Evolutionary conservation across 2,797 vertebrate genomes (phyloP).

Genomic region (Pelodytes ibericus): DNA sequence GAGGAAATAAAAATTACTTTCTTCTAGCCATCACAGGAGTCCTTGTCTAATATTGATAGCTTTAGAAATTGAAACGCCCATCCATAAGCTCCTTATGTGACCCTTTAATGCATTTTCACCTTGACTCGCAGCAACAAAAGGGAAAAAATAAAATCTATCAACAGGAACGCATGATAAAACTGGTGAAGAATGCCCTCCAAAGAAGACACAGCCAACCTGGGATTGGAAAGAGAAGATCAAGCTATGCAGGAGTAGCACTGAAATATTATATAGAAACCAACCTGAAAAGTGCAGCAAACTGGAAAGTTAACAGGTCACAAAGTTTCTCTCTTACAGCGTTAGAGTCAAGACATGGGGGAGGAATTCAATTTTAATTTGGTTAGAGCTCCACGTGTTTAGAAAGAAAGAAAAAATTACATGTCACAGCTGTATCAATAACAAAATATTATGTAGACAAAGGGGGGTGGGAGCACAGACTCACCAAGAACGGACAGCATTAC

Average conservation of each 20-base stretch:
- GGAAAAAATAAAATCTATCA: conserved; percentile 17
- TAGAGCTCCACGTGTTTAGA: no score
- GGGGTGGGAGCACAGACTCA: no score
- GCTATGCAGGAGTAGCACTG: conserved; percentile 4
- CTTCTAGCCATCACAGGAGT: conserved; percentile 47
- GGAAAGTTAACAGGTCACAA: conserved; percentile 23
- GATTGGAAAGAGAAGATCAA: background rate
- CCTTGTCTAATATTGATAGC: conserved; percentile 49
- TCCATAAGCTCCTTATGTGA: conserved; percentile 47
- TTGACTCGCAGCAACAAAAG: conserved; percentile 42
- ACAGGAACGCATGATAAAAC: conserved; percentile 18
- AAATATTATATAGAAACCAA: conserved; percentile 17
- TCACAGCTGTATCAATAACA: no score
- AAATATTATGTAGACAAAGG: no score
- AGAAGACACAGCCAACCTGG: conserved; percentile 21
- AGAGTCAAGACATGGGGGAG: no score
- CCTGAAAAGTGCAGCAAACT: conserved; percentile 10
- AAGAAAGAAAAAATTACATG: no score
- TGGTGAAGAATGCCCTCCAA: conserved; percentile 17
- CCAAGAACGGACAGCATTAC: no score
- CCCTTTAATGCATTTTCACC: conserved; percentile 53
- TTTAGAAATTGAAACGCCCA: conserved; percentile 49
- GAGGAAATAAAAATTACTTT: conserved; percentile 54
- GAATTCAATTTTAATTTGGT: no score
- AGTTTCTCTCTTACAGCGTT: background rate